Evolutionary conservation across 2,113 vertebrate genomes (phyloP), one percentile per base, ranked within the genome.

Genomic region (Chroicocephalus ridibundus): DNA sequence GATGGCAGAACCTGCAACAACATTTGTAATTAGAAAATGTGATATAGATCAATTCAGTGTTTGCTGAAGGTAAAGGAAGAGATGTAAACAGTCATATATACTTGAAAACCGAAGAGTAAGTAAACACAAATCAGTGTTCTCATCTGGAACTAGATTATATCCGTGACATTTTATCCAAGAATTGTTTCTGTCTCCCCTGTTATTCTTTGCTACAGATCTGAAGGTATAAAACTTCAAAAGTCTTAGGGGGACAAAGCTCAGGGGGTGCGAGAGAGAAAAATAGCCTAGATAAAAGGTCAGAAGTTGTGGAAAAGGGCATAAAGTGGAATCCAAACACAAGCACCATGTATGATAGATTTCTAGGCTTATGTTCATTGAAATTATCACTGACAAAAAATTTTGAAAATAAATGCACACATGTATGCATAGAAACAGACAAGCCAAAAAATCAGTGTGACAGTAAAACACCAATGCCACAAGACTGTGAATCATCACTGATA

Each of bases 221-320:
- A 93, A 94, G 72, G 65, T 47, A 76, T 96, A 94, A 96, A 90
- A 90, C 82, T 91, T 92, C 62, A 92, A 46, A 95, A 93, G 61
- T 91, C 96, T 92, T 94, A 75, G 16, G 91, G 69, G 94, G 84
- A 75, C 66, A 84, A 93, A 89, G 82, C 94, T 95, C 94, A 78
- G 49, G 85, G 52, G 84, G 44, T 22, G 57, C 36, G 19, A 86
- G 34, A 88, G 38, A 92, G 69, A 92, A 93, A 92, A 95, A 87
- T 83, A 94, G 68, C 46, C 64, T 62, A 65, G 21, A 86, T 95
- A 52, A 93, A 95, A 96, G 88, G 91, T 96, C 87, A 94, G n/a
- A 76, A 85, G 55, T 72, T 81, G 49, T 81, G 76, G 61, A 90
- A 95, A 92, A 94, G 91, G 86, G 83, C 84, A 94, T 42, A 91